These are phyloP conservation scores for Tinea semifulvella DNA, from an alignment of 2,888 invertebrate species.

Conservation along the genomic window DNA sequence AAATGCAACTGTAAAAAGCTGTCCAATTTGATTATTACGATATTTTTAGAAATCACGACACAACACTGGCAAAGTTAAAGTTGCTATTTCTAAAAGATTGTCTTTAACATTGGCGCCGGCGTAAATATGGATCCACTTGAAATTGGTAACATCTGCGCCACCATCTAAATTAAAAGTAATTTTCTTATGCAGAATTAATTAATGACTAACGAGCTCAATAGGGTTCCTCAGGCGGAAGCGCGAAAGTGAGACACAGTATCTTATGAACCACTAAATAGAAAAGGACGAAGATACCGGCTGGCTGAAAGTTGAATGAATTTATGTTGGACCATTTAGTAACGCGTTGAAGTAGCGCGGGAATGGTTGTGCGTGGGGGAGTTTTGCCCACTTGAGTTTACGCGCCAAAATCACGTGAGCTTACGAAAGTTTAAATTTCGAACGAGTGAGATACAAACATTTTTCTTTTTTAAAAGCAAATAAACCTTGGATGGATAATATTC, in stretches of 20 bases:
- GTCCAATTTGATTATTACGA: neutral
- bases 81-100: neutral
- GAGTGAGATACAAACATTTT: neutral
- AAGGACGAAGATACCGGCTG: constrained; percentile 36
- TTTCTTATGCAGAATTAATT: constrained; percentile 68
- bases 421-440: neutral
- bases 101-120: neutral
- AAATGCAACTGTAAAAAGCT: too few relatives aligned
- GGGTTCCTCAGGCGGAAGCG: constrained; percentile 65
- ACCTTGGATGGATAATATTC: neutral
- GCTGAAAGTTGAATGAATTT: constrained; percentile 59
- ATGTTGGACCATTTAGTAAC: constrained; percentile 63
- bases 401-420: constrained; percentile 29
- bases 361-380: constrained; percentile 38
- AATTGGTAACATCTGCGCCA: constrained; percentile 42
- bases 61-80: too few relatives aligned
- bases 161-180: constrained; percentile 64
- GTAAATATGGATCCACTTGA: constrained; percentile 14
- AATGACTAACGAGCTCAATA: constrained; percentile 67
- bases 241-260: constrained; percentile 30
- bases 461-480: neutral
- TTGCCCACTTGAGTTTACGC: constrained; percentile 30
- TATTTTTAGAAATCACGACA: too few relatives aligned
- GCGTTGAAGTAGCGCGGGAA: constrained; percentile 63
- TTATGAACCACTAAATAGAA: constrained; percentile 23